phyloP scores from a whole-genome alignment of 2,113 vertebrate species.

The Condylura cristata region DNA sequence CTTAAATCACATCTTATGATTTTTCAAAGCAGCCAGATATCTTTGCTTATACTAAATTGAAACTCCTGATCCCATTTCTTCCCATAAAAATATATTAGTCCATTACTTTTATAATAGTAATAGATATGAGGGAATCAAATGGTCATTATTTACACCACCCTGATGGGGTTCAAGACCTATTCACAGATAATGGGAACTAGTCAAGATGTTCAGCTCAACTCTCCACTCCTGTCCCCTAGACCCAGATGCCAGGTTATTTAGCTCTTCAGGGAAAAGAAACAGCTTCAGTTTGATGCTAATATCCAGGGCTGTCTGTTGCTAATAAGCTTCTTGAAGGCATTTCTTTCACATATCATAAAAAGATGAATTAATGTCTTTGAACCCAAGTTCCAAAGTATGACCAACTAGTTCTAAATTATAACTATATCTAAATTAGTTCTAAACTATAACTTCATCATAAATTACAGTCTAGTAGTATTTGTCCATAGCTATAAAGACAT shows the following conservation, averaged over 20 bases:
- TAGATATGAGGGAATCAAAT: background rate
- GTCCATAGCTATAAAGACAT: background rate
- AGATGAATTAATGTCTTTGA: background rate
- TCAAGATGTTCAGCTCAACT: background rate
- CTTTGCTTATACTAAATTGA: background rate
- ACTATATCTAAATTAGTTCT: background rate
- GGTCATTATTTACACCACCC: background rate
- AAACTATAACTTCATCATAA: background rate
- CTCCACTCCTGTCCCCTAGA: background rate
- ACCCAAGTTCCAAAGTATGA: background rate
- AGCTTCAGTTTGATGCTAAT: background rate
- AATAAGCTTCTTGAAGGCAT: background rate
- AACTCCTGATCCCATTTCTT: background rate
- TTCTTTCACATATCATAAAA: background rate
- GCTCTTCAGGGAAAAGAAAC: background rate
- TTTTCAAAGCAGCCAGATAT: conserved; percentile 21
- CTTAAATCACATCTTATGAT: conserved; percentile 36
- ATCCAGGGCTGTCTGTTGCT: background rate
- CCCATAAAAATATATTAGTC: background rate
- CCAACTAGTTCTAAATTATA: background rate
- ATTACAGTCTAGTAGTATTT: background rate
- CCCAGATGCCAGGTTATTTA: background rate
- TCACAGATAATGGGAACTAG: background rate
- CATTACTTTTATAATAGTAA: background rate
- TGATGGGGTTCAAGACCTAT: background rate